Conservation (phyloP, 2,797 vertebrate species). For the Characodon lateralis region DNA sequence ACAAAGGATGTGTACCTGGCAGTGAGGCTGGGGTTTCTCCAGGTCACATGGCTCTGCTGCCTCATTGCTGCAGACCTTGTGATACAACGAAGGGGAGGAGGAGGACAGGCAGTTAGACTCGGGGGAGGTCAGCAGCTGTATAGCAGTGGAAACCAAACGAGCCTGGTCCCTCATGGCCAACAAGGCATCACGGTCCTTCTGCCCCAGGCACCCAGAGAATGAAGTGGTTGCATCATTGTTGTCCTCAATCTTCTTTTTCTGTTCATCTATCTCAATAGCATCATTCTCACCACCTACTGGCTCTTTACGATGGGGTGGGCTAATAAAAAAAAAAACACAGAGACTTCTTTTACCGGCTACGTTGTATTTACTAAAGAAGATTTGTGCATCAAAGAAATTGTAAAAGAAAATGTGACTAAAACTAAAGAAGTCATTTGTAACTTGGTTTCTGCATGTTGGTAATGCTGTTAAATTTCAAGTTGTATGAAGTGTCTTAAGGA, state of each 20-base stretch:
- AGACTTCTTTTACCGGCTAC: not conserved
- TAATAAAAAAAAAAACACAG: slow-evolving; percentile 46
- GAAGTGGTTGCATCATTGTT: slow-evolving; percentile 39
- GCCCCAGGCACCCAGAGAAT: slow-evolving; percentile 75
- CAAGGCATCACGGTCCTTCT: slow-evolving; percentile 88
- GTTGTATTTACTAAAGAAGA: not conserved
- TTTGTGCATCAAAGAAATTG: not conserved
- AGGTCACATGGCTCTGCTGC: slow-evolving; percentile 81
- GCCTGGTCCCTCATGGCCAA: slow-evolving; percentile 91
- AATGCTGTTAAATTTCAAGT: not conserved
- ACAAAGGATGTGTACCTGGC: slow-evolving; percentile 53
- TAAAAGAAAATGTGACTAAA: not conserved
- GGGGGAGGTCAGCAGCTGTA: slow-evolving; percentile 88
- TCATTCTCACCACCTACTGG: slow-evolving; percentile 78
- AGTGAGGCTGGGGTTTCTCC: slow-evolving; percentile 81
- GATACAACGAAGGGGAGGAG: slow-evolving; percentile 72
- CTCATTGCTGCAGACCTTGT: slow-evolving; percentile 87
- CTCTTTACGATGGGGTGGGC: slow-evolving; percentile 78
- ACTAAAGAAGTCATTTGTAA: not conserved
- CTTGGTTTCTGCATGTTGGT: not conserved
- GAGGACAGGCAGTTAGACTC: slow-evolving; percentile 88
- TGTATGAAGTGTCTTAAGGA: not conserved
- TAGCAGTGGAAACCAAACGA: slow-evolving; percentile 89
- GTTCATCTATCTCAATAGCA: slow-evolving; percentile 72
- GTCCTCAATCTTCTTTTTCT: slow-evolving; percentile 68